A percentile compares a stretch with the other conserved stretches of the same genome.
phyloP scores from a whole-genome alignment of 1,140 invertebrate species.

The Leptoteleia sp. region DNA sequence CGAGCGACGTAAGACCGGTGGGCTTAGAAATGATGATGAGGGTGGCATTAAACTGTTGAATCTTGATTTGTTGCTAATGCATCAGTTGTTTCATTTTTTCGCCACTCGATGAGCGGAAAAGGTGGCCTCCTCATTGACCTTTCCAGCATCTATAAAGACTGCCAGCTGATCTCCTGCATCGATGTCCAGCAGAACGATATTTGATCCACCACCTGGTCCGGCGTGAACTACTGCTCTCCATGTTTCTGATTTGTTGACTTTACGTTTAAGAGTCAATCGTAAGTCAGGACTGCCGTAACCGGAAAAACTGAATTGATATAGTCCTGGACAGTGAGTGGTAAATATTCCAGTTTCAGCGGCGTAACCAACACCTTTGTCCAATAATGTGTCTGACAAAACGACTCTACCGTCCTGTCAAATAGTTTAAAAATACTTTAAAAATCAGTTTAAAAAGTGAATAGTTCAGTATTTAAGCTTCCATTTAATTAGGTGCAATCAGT shows the following conservation, averaged over 20 bases:
- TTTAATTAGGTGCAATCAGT: too few species aligned
- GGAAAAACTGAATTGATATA: conserved; percentile 82
- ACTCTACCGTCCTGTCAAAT: conserved; percentile 70
- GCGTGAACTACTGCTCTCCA: conserved; percentile 74
- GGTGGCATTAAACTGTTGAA: not conserved
- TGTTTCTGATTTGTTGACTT: conserved; percentile 72
- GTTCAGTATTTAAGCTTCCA: too few species aligned
- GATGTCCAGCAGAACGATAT: conserved; percentile 76
- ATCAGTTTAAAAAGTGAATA: too few species aligned
- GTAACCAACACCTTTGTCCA: conserved; percentile 81
- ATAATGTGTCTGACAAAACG: conserved; percentile 71
- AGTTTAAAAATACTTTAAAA: too few species aligned
- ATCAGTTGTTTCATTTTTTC: conserved; percentile 72
- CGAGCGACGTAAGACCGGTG: conserved; percentile 56
- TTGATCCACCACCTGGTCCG: conserved; percentile 76
- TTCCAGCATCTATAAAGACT: conserved; percentile 76
- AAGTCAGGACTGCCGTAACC: conserved; percentile 76
- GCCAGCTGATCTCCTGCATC: conserved; percentile 78
- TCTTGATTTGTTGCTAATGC: not conserved
- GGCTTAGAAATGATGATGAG: conserved; percentile 13
- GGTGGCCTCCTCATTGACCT: conserved; percentile 71
- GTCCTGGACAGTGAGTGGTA: conserved; percentile 81
- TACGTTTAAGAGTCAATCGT: conserved; percentile 75
- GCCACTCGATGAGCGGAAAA: conserved; percentile 79
- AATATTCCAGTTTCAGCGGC: conserved; percentile 80